phyloP scores from a whole-genome alignment of 23 tunicate genomes.

The Botrylloides violaceus region DNA sequence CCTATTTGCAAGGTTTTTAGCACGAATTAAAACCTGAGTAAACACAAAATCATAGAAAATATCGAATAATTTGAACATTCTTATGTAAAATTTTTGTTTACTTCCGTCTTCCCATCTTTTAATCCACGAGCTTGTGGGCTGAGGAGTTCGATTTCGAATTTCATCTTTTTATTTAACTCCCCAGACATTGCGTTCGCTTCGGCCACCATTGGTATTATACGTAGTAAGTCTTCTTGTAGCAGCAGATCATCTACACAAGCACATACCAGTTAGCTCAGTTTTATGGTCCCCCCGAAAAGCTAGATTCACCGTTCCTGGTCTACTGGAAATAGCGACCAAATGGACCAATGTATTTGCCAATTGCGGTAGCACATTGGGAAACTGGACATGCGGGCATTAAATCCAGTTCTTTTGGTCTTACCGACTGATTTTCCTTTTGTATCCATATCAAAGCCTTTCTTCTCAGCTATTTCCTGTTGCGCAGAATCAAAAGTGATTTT shows the following conservation, averaged over 20 bases:
- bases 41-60: not conserved
- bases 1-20: conserved; percentile 53
- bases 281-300: too few species aligned
- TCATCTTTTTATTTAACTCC: conserved; percentile 73
- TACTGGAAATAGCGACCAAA: too few species aligned
- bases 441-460: conserved; percentile 79
- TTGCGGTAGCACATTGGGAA: too few species aligned
- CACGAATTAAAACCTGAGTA: conserved; percentile 73
- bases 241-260: conserved; percentile 72
- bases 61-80: not conserved
- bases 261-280: too few species aligned
- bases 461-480: conserved; percentile 79
- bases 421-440: conserved; percentile 65
- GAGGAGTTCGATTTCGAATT: conserved; percentile 47
- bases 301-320: too few species aligned
- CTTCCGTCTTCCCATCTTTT: conserved; percentile 67
- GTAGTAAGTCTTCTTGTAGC: conserved; percentile 69
- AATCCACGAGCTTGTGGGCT: conserved; percentile 78
- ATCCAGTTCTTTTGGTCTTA: conserved; percentile 6
- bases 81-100: conserved; percentile 4
- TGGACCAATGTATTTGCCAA: too few species aligned
- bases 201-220: conserved; percentile 63
- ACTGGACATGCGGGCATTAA: too few species aligned
- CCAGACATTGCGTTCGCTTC: conserved; percentile 92
- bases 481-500: conserved; percentile 80